A percentile compares a stretch with the other conserved stretches of the same genome.
Conservation (phyloP, 2,888 invertebrate genomes). For the Halictus quadricinctus region DNA sequence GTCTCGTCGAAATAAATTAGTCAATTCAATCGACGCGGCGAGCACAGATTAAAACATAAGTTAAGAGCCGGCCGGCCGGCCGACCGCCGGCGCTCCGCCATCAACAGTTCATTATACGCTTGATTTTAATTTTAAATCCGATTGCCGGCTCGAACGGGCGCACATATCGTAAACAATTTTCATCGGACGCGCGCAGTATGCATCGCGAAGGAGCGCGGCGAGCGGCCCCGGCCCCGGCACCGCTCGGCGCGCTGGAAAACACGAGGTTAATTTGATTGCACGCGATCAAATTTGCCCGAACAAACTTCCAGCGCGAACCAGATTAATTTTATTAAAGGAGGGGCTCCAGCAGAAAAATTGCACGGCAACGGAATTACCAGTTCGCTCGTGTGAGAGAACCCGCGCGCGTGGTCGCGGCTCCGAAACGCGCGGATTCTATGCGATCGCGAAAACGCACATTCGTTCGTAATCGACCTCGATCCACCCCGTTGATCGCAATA, state of each 20-base stretch:
- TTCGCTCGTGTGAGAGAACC: background rate
- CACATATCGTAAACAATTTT: constrained; percentile 8
- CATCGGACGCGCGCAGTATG: background rate
- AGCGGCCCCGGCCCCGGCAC: background rate
- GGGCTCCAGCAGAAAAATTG: background rate
- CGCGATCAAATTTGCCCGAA: constrained; percentile 7
- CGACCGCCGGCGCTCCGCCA: background rate
- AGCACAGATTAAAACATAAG: constrained; percentile 7
- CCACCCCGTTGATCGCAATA: background rate
- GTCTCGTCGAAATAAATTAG: constrained; percentile 1
- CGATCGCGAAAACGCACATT: background rate
- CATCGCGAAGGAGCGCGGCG: constrained; percentile 11
- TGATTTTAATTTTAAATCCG: constrained; percentile 11
- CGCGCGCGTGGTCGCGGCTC: background rate
- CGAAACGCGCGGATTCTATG: background rate
- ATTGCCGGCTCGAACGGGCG: constrained; percentile 3
- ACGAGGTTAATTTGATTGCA: constrained; percentile 18
- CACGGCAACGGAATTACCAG: constrained; percentile 12
- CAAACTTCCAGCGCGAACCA: background rate
- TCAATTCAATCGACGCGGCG: constrained; percentile 8
- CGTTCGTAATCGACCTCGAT: background rate
- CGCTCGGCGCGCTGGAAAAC: background rate
- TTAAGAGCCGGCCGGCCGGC: background rate
- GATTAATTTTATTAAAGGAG: constrained; percentile 13
- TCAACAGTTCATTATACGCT: constrained; percentile 19